Evolutionary conservation across 1,140 invertebrate species (phyloP).

Genomic region (Heliconius hermathena): DNA sequence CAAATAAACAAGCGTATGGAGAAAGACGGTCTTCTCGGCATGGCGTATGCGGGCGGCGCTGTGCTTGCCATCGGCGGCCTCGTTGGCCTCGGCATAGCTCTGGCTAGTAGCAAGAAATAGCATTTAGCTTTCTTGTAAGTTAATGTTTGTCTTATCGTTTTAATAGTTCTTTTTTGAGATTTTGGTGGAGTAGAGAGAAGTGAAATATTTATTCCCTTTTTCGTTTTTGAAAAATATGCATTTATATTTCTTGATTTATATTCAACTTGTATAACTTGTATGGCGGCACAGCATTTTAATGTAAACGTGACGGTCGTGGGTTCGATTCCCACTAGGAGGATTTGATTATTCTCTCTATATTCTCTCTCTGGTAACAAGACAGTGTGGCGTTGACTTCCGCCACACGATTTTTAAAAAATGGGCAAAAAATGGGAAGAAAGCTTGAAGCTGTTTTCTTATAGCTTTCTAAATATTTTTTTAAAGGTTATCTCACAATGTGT

Average conservation of each 20-base stretch:
- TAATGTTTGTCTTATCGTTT: conserved; percentile 21
- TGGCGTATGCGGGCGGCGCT: conserved; percentile 92
- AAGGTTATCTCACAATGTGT: too few relatives aligned
- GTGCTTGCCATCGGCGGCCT: conserved; percentile 90
- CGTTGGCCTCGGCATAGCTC: conserved; percentile 89
- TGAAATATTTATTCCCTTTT: too few relatives aligned
- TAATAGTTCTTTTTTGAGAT: neutral
- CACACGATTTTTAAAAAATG: too few relatives aligned
- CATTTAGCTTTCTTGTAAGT: conserved; percentile 70
- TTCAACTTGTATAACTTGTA: too few relatives aligned
- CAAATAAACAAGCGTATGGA: conserved; percentile 94
- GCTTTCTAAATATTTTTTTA: too few relatives aligned
- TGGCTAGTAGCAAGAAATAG: conserved; percentile 85
- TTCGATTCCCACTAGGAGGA: neutral
- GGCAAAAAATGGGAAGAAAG: too few relatives aligned
- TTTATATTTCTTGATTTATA: too few relatives aligned
- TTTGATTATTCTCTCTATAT: neutral
- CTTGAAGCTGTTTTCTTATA: too few relatives aligned
- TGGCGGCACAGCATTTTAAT: neutral
- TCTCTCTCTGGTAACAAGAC: too few relatives aligned
- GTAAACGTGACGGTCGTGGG: neutral
- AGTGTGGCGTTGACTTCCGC: too few relatives aligned
- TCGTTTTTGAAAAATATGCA: too few relatives aligned
- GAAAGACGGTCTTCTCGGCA: conserved; percentile 93
- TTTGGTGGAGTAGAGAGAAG: neutral